A percentile compares a stretch with the other conserved stretches of the same genome.
phyloP scores from a whole-genome alignment of 2,888 invertebrate species.

The Cosmia pyralina region DNA sequence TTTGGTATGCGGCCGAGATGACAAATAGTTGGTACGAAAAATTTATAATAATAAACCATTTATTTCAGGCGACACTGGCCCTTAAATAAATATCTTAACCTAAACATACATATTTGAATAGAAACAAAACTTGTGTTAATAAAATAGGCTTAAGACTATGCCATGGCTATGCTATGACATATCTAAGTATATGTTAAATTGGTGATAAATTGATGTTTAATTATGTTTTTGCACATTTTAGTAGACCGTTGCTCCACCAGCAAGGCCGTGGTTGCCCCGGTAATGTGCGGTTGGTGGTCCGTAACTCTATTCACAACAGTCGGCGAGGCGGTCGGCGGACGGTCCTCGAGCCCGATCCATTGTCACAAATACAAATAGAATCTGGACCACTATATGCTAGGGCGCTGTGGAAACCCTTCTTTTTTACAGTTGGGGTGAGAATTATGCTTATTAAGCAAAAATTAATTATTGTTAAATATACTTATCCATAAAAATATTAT shows the following conservation, averaged over 20 bases:
- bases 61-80: no score
- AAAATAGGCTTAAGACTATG: no score
- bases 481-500: background rate
- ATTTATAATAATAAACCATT: no score
- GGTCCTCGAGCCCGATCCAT: constrained; percentile 76
- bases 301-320: constrained; percentile 82
- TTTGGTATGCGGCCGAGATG: constrained; percentile 81
- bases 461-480: background rate
- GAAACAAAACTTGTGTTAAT: no score
- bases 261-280: constrained; percentile 63
- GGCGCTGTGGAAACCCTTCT: constrained; percentile 91
- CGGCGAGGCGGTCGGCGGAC: constrained; percentile 74
- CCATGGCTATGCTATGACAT: no score
- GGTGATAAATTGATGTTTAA: constrained; percentile 36
- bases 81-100: no score
- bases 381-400: constrained; percentile 82
- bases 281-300: constrained; percentile 74
- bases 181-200: no score
- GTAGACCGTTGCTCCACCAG: constrained; percentile 72
- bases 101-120: no score
- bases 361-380: constrained; percentile 83
- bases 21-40: constrained; percentile 79
- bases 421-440: constrained; percentile 92
- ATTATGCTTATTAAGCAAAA: background rate
- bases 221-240: constrained; percentile 60